phyloP scores from a whole-genome alignment of 2,888 invertebrate genomes.

The Portevinia maculata region DNA sequence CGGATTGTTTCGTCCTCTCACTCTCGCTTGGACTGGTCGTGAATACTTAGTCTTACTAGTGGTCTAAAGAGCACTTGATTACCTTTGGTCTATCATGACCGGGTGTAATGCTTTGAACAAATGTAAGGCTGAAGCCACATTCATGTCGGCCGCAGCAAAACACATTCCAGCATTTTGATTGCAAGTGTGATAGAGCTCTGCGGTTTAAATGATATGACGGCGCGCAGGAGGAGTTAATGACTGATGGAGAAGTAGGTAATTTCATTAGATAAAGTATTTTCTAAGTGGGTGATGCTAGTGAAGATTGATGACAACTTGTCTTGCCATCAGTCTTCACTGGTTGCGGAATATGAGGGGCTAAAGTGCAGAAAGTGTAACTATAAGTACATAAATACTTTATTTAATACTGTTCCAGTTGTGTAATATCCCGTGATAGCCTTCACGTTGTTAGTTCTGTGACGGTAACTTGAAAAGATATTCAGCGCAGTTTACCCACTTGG shows the following conservation, averaged over 20 bases:
- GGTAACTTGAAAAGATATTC: too few species aligned
- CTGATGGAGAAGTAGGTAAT: constrained; percentile 18
- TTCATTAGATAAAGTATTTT: constrained; percentile 10
- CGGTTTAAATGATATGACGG: constrained; percentile 1
- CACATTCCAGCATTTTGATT: constrained; percentile 14
- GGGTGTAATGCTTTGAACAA: constrained; percentile 51
- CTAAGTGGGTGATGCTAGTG: constrained; percentile 28
- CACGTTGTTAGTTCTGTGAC: too few species aligned
- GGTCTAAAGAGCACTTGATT: constrained; percentile 72
- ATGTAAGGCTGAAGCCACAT: constrained; percentile 25
- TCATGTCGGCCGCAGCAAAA: constrained; percentile 20
- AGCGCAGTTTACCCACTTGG: too few species aligned
- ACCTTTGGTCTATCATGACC: constrained; percentile 71
- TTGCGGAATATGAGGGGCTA: background rate
- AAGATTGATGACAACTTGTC: constrained; percentile 1
- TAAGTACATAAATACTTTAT: too few species aligned
- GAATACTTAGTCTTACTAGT: constrained; percentile 41
- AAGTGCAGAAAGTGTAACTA: too few species aligned
- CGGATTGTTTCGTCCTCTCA: constrained; percentile 50
- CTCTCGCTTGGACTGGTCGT: background rate
- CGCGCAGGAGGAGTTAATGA: background rate
- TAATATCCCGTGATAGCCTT: too few species aligned
- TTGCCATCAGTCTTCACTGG: background rate
- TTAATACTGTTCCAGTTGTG: too few species aligned
- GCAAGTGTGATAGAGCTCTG: constrained; percentile 21